Base-by-base conservation (phyloP, 2,888 invertebrate genomes). In the Drosophila kambysellisi region DNA sequence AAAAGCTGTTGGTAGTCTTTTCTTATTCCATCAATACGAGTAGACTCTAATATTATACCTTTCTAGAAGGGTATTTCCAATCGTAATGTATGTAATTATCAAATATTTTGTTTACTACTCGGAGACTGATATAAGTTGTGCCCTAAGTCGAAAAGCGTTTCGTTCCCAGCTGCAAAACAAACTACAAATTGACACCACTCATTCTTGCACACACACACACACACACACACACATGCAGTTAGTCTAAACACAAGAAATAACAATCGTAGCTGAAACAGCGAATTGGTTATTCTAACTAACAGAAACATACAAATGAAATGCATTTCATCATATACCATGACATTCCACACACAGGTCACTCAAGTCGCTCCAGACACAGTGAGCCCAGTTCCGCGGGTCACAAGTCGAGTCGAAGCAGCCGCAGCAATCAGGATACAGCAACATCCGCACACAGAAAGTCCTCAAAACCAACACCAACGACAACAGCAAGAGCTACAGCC, bases 341-440 rank as follows among this genome's bases (percentile, higher is more conserved):
- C 46, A 37, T 56, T 52, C 41, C 46, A 72, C 53, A 73, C 51
- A 51, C 78, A 93, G 92, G 91, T 91, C 91, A 91, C 90, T 89
- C 93, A 83, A 92, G 89, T 89, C 92, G 90, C 83, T 91, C 91
- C 75, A 91, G 85, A 71, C 85, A 83, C 78, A 83, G 76, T 76
- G 83, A 83, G 54, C 76, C 66, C 70, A 73, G 46, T 79, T 8
- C 74, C 60, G 51, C 69, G 66, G 80, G 29, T 48, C 85, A 76
- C 61, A 75, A 75, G 70, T 65, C 87, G 48, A 70, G 76, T 79
- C 77, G 61, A 54, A 63, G 70, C 66, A 69, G 73, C 64, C 73
- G 72, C 65, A 62, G 58, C 66, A 64, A 51, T 52, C 69, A 75
- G n/a, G 77, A 81, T 61, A 83, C 77, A 41, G 9, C 69, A 61